Percentiles rank a stretch among this genome's conserved stretches.
Conservation (phyloP, 1,140 invertebrate genomes). For the Drosophila sp. region DNA sequence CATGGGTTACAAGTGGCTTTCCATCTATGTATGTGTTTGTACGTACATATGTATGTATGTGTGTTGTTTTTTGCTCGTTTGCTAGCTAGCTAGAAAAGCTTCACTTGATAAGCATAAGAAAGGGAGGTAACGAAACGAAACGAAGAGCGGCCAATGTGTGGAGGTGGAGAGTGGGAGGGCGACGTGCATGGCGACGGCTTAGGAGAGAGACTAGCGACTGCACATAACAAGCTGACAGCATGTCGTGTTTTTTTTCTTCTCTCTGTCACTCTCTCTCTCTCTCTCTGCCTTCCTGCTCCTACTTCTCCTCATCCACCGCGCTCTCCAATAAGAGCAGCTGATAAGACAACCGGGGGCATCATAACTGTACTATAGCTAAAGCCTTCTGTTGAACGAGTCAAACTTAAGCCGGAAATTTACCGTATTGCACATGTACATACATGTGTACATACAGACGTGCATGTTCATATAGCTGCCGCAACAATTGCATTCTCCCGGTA, state of each 20-base stretch:
- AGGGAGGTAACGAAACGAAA: slow-evolving; percentile 26
- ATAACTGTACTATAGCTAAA: slow-evolving; percentile 55
- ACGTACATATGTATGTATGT: slow-evolving; percentile 8
- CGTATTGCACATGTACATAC: slow-evolving; percentile 18
- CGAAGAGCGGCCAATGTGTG: neutral
- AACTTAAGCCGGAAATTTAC: slow-evolving; percentile 54
- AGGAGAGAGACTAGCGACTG: slow-evolving; percentile 14
- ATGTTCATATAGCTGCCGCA: slow-evolving; percentile 31
- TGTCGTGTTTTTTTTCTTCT: slow-evolving; percentile 10
- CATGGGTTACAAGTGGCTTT: neutral
- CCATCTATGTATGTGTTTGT: neutral
- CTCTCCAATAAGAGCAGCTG: slow-evolving; percentile 22
- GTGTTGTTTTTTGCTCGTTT: slow-evolving; percentile 39
- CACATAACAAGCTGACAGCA: slow-evolving; percentile 61
- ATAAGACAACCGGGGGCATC: slow-evolving; percentile 49
- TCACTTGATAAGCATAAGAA: slow-evolving; percentile 64
- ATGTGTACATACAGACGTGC: neutral
- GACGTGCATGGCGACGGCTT: neutral
- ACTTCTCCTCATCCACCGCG: neutral
- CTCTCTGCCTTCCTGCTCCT: too few relatives aligned
- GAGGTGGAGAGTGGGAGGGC: neutral
- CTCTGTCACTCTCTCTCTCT: slow-evolving; percentile 11
- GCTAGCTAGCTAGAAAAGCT: slow-evolving; percentile 40
- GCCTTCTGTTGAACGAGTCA: slow-evolving; percentile 42
- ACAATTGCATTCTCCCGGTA: slow-evolving; percentile 58